Conservation (phyloP, 1,140 invertebrate species). For the Zaprionus davidi region DNA sequence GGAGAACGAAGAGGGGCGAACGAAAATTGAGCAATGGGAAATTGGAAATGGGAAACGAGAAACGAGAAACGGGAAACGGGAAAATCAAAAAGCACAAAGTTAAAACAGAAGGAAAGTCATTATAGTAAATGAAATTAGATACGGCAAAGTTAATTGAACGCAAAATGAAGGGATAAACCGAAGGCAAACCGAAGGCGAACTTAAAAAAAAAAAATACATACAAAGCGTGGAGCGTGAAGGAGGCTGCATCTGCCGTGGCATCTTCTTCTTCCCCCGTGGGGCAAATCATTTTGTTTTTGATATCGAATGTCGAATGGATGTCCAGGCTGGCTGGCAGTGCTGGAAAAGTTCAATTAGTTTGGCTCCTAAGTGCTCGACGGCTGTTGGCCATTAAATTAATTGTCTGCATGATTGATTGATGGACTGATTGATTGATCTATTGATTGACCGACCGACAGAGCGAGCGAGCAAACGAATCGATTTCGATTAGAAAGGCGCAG, state of each 20-base stretch:
- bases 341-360: neutral
- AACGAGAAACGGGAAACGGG: neutral
- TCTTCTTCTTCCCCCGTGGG: neutral
- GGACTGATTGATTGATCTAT: constrained; percentile 35
- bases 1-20: neutral
- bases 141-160: constrained; percentile 18
- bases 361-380: neutral
- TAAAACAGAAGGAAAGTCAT: neutral
- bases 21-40: neutral
- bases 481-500: constrained; percentile 52
- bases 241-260: constrained; percentile 24
- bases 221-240: constrained; percentile 28
- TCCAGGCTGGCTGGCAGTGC: too few species aligned
- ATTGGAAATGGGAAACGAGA: neutral
- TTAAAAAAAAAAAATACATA: constrained; percentile 40
- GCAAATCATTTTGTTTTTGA: constrained; percentile 2
- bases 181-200: neutral
- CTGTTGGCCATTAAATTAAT: constrained; percentile 26
- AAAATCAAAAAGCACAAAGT: neutral
- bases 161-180: constrained; percentile 6
- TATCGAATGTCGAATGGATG: neutral
- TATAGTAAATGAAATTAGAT: constrained; percentile 5
- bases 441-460: constrained; percentile 1
- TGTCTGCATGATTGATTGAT: constrained; percentile 3
- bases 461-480: constrained; percentile 32